Percentiles rank a stretch among this genome's conserved stretches.
Evolutionary conservation across 2,888 invertebrate genomes (phyloP).

Genomic region (Abrostola tripartita): DNA sequence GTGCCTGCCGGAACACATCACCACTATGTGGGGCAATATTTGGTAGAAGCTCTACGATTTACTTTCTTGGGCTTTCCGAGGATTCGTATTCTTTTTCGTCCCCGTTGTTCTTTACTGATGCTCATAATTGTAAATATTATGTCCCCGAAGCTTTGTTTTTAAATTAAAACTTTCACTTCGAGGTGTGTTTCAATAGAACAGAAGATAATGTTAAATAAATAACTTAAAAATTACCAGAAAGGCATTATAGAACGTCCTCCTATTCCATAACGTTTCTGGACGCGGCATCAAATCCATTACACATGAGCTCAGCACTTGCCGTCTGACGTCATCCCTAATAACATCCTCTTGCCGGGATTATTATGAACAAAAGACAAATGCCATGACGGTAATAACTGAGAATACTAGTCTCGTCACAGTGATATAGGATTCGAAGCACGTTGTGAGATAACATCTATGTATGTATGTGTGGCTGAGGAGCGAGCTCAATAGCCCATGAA

Average conservation of each 20-base stretch:
- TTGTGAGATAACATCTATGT: constrained; percentile 22
- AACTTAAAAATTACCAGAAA: too few relatives aligned
- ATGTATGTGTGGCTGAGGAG: constrained; percentile 10
- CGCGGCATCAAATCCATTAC: constrained; percentile 23
- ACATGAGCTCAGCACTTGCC: constrained; percentile 20
- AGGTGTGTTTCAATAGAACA: not conserved
- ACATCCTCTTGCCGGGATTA: constrained; percentile 42
- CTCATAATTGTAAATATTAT: constrained; percentile 35
- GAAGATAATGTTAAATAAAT: too few relatives aligned
- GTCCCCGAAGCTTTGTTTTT: constrained; percentile 28
- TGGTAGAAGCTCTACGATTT: constrained; percentile 42
- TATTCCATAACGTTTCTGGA: constrained; percentile 1
- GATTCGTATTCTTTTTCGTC: constrained; percentile 45
- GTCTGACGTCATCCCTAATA: constrained; percentile 52
- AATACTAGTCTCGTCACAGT: constrained; percentile 45
- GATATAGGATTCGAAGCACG: constrained; percentile 51
- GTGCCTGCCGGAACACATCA: constrained; percentile 42
- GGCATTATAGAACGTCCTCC: not conserved
- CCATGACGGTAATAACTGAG: constrained; percentile 53
- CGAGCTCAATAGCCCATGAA: too few relatives aligned
- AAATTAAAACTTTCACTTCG: constrained; percentile 15
- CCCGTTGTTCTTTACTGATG: constrained; percentile 44
- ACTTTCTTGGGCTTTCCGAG: constrained; percentile 44
- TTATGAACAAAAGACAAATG: constrained; percentile 56
- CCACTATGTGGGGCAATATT: constrained; percentile 47